These are phyloP conservation scores for Standfussiana lucernea DNA, from an alignment of 2,888 invertebrate genomes.

Conservation along the genomic window DNA sequence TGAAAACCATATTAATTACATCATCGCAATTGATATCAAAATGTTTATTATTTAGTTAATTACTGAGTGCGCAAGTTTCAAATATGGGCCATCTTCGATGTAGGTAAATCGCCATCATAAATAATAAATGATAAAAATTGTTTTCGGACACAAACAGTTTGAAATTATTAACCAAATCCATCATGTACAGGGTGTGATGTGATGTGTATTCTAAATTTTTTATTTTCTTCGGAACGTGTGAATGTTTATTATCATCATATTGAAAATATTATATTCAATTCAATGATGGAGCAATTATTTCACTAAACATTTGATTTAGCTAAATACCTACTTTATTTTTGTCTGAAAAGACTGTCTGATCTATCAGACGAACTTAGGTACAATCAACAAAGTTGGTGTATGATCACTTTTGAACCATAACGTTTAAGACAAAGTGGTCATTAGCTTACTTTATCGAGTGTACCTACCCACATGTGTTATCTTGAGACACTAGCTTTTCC, in stretches of 20 bases:
- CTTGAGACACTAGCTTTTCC: not conserved
- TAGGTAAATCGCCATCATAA: conserved; percentile 85
- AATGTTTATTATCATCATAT: too few relatives aligned
- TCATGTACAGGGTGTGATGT: conserved; percentile 67
- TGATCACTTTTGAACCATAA: not conserved
- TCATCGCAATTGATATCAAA: conserved; percentile 36
- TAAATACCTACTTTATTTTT: not conserved
- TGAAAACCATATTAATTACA: conserved; percentile 46
- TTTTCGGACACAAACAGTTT: conserved; percentile 72
- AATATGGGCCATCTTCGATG: conserved; percentile 84
- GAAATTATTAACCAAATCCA: conserved; percentile 65
- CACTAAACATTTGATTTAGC: not conserved
- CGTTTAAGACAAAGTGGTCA: not conserved
- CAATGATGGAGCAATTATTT: not conserved
- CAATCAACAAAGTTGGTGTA: not conserved
- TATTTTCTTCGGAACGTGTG: not conserved
- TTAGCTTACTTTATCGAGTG: not conserved
- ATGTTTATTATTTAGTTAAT: conserved; percentile 71
- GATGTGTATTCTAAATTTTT: not conserved
- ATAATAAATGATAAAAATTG: conserved; percentile 83
- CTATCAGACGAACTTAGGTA: not conserved
- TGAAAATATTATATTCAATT: too few relatives aligned
- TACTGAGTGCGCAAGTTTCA: conserved; percentile 64
- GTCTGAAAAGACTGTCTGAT: not conserved
- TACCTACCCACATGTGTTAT: not conserved